Evolutionary conservation across 2,113 vertebrate species (phyloP).

Genomic region (Cisticola juncidis): DNA sequence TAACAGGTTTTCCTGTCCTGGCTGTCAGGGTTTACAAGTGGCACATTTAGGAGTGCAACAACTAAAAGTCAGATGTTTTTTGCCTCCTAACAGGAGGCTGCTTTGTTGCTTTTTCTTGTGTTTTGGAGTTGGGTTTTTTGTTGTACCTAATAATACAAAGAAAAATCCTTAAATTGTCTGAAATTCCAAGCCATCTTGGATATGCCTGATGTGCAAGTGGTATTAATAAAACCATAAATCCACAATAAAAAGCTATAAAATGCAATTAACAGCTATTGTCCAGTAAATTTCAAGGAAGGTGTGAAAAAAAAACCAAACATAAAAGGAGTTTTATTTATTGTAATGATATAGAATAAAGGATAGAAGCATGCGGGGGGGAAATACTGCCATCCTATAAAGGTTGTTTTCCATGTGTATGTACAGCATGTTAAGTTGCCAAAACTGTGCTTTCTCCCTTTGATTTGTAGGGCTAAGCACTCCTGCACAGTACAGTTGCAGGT

Average conservation of each 20-base stretch:
- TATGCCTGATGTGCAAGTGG: neutral
- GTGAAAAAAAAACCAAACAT: neutral
- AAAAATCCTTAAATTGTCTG: neutral
- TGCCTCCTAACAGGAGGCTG: neutral
- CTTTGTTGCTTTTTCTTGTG: neutral
- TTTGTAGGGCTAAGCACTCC: neutral
- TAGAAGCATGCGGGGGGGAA: accelerated
- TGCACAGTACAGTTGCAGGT: neutral
- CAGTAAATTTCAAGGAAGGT: neutral
- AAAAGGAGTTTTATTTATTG: neutral
- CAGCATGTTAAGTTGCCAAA: neutral
- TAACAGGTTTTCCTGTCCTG: neutral
- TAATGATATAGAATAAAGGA: neutral
- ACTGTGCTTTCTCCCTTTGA: neutral
- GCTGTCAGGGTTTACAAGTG: neutral
- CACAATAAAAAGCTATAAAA: neutral
- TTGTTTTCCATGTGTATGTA: neutral
- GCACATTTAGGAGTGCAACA: neutral
- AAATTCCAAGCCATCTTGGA: neutral
- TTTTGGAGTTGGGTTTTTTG: neutral
- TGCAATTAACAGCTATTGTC: neutral
- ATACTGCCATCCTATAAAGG: neutral
- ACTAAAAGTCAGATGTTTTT: neutral
- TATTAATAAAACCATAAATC: neutral
- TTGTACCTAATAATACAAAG: neutral